Base-by-base conservation (phyloP, 2,113 vertebrate species). In the Chrysemys picta region DNA sequence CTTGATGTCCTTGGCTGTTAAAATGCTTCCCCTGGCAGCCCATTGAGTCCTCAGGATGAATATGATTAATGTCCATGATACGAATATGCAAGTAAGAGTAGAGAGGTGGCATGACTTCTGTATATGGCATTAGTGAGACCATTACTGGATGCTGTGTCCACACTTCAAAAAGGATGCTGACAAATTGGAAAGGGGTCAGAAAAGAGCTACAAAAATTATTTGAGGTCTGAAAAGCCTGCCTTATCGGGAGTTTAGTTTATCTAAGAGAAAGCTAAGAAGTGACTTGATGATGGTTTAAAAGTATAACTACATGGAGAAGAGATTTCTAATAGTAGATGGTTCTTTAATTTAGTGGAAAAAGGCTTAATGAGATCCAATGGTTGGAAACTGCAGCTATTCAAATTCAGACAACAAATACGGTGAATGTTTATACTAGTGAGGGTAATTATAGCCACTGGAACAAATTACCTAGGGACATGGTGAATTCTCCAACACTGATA, bases 361-460 rank as follows among this genome's bases (percentile, higher is more conserved):
- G 94, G 53, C 84, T 31, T 42, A 79, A 89, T 76, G 42, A 91
- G 91, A 97, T 81, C 76, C 94, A 81, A 89, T 86, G 82, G 3
- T 82, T 75, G 94, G 83, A 54, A 94, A 82, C 94, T 92, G 89
- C 31, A 56, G 93, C 57, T 65, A 87, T 86, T 89, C 94, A 89
- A 65, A 87, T 87, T 65, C 75, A 83, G 93, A 81, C 94, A 95
- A 78, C 84, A 89, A 95, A 95, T 0, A 0, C 52, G 87, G 84
- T 35, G 80, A 35, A 0, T 92, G 38, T 94, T 95, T 96, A 95
- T 94, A 84, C 94, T 80, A 3, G 80, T 88, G 86, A 90, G 91
- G 93, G 95, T 93, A 93, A 91, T 97, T 97, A 17, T n/a, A 96
- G 93, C 47, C 21, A 54, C 82, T 82, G 95, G 84, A 93, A 57